Base-by-base conservation (phyloP, 2,797 vertebrate species). In the Notolepis coatsorum region DNA sequence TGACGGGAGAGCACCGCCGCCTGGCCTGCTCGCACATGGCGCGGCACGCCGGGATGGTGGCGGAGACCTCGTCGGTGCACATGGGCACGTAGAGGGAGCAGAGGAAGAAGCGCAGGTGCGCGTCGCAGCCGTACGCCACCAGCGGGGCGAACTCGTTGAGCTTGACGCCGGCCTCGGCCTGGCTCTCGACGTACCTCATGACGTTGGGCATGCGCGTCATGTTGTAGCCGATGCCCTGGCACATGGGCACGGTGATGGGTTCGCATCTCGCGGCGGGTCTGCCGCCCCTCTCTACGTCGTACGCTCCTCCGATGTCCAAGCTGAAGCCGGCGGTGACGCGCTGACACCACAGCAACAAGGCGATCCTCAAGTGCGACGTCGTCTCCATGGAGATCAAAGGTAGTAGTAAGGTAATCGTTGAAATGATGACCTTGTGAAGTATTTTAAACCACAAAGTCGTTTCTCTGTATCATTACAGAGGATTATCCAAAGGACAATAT, bases 11-110 rank as follows among this genome's bases (percentile, higher is more conserved):
- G 72, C 95, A 96, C 66, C 90, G 92, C 64, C 86, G 92, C 25
- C 95, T 89, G 10, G 95, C 94, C 79, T 94, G 92, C 78, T 96
- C 94, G n/a, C 95, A 96, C 94, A 96, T 96, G 66, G 94, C 92
- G 50, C 94, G 90, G 92, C 95, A 96, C 62, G 95, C 94, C 0
- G 95, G 95, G 81, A 96, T 96, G 77, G 93, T 91, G 87, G 89
- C 82, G 61, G 94, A 94, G 74, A 96, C 94, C 81, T 96, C 92
- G 75, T 95, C 92, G 0, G 95, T 93, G 80, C 95, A 96, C 95
- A 96, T 95, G 28, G 95, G 95, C 0, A 94, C 95, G 20, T 94
- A 96, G 37, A 96, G 92, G 2, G 95, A 96, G 87, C 95, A 96
- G 51, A 96, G 93, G 82, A 96, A 95, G 77, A 96, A 95, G 60